Conservation (phyloP, 2,888 invertebrate species). For the Hedya salicella region DNA sequence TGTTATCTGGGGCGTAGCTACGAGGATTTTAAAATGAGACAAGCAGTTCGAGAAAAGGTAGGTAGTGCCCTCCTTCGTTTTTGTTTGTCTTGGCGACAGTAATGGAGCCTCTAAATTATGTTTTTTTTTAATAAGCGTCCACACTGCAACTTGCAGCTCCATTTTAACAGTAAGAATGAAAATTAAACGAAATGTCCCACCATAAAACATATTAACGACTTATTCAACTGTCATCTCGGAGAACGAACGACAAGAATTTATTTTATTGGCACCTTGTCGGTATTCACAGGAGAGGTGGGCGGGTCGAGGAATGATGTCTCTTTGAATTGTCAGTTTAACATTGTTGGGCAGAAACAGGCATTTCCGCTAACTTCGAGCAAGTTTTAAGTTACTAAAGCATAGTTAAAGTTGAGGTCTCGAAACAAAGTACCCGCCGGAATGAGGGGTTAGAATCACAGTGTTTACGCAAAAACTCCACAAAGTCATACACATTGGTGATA, state of each 20-base stretch:
- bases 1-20: no score
- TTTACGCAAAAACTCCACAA: background rate
- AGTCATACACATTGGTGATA: background rate
- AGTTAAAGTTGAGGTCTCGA: background rate
- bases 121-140: no score
- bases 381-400: conserved; percentile 1
- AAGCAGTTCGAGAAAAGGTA: no score
- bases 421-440: background rate
- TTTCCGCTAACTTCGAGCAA: background rate
- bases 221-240: conserved; percentile 27
- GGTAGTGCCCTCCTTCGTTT: no score
- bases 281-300: conserved; percentile 19
- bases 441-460: background rate
- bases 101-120: no score
- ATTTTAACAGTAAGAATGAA: background rate
- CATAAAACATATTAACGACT: conserved; percentile 27
- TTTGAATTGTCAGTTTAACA: background rate
- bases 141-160: background rate
- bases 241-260: conserved; percentile 23
- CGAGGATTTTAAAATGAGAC: no score
- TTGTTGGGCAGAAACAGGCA: background rate
- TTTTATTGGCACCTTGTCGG: conserved; percentile 22
- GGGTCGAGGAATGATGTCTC: conserved; percentile 14
- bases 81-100: no score
- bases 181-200: conserved; percentile 7